These are phyloP conservation scores for Drosophila sp. DNA, from an alignment of 1,140 invertebrate species.

Conservation along the genomic window DNA sequence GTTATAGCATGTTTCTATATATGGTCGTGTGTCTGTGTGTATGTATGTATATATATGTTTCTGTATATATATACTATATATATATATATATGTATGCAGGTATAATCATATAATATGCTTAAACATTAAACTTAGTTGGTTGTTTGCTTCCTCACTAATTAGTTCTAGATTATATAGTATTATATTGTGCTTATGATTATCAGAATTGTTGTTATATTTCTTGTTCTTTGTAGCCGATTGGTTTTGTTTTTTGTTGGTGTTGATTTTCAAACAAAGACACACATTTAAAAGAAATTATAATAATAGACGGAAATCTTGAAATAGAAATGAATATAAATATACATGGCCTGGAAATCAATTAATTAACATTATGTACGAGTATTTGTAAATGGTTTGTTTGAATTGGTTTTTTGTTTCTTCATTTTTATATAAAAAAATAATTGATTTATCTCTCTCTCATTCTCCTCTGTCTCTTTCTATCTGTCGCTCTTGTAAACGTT, in stretches of 20 bases:
- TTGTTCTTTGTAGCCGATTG: conserved; percentile 29
- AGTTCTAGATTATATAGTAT: conserved; percentile 13
- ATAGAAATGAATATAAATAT: conserved; percentile 25
- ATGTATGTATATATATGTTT: conserved; percentile 30
- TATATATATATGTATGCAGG: conserved; percentile 31
- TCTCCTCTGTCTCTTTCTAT: not conserved
- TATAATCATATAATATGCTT: conserved; percentile 48
- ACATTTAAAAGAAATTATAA: conserved; percentile 5
- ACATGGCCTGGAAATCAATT: conserved; percentile 46
- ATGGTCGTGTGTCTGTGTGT: conserved; percentile 38
- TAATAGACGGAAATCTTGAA: conserved; percentile 12
- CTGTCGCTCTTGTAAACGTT: conserved; percentile 44
- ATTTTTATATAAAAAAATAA: conserved; percentile 56
- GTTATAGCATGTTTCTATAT: conserved; percentile 35
- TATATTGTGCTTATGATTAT: conserved; percentile 78
- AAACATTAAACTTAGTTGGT: conserved; percentile 64
- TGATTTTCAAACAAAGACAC: conserved; percentile 21
- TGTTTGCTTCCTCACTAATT: conserved; percentile 47
- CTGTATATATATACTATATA: conserved; percentile 39
- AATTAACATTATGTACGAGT: conserved; percentile 10
- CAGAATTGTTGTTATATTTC: conserved; percentile 59
- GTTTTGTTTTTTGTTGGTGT: conserved; percentile 32
- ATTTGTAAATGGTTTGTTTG: not conserved
- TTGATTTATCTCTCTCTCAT: conserved; percentile 40
- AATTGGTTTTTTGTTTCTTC: conserved; percentile 1